Evolutionary conservation across 2,888 invertebrate genomes (phyloP), one percentile per base, ranked within the genome.

Genomic region (Thecophora atra): DNA sequence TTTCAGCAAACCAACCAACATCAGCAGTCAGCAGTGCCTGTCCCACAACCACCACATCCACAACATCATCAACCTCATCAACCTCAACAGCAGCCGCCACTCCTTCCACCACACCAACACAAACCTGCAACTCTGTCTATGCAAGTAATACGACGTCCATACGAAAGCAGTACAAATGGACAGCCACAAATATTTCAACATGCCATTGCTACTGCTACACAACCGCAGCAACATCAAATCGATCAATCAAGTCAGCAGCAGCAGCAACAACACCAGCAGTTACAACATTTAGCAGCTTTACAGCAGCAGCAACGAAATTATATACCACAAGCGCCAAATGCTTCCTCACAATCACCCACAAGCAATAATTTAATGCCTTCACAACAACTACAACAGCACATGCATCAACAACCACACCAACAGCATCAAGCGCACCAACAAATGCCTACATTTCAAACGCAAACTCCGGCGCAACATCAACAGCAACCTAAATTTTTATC

Each of bases 401-500:
- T 19, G 26, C 82, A 82, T 62, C 81, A 79, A 64, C 80, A 81
- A 66, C 74, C 74, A 47, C 76, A 78, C 67, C 68, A 67, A 26
- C 72, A 72, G 6, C 77, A 77, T 42, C 76, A 77, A 28, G 78
- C 73, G 15, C 77, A 78, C 44, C 74, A 62, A 56, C 72, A 72
- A 37, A 72, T 74, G 52, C 47, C 70, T 66, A 58, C 60, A 30
- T 77, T 74, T 70, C 72, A 77, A 63, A 66, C 65, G 24, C 77
- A 77, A 63, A 66, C 65, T 30, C 77, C 73, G 37, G 68, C 76
- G 17, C 81, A 81, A 52, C 79, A n/a, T n/a, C n/a, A 77, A 30
- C 75, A 76, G 24, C 78, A 75, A 69, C 75, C 81, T 21, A 85
- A 85, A 74, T 84, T 81, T 70, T 81, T 85, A 68, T 79, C 84